Conservation (phyloP, 1,140 invertebrate genomes). For the Brachionus sp. region DNA sequence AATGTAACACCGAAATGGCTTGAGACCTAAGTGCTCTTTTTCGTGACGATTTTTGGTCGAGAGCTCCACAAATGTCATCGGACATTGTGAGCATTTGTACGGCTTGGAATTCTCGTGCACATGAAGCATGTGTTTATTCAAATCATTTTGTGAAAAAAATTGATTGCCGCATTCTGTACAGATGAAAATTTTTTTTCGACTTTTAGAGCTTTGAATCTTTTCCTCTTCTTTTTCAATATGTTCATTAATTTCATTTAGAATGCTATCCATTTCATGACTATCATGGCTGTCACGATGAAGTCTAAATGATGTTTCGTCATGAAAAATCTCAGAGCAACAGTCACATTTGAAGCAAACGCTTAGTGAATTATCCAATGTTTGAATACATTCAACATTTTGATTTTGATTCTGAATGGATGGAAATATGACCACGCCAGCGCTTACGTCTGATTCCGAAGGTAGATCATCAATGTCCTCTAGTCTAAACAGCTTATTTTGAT, state of each 20-base stretch:
- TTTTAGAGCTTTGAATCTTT: conserved; percentile 22
- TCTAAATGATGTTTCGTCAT: not conserved
- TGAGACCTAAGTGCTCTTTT: conserved; percentile 8
- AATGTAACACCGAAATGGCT: conserved; percentile 26
- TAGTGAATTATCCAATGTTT: not conserved
- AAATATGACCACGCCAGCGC: not conserved
- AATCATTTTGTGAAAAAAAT: conserved; percentile 7
- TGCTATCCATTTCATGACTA: not conserved
- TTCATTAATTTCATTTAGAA: not conserved
- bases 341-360: not conserved
- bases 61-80: conserved; percentile 8
- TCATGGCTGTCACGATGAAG: not conserved
- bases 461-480: conserved; percentile 21
- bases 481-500: not conserved
- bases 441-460: conserved; percentile 16
- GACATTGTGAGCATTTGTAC: not conserved
- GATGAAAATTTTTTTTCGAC: not conserved
- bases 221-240: not conserved
- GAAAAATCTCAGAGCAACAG: not conserved
- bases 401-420: not conserved
- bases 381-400: not conserved
- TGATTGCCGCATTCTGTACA: conserved; percentile 19
- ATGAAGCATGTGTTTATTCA: conserved; percentile 13
- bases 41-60: conserved; percentile 31
- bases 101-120: not conserved